Conservation (phyloP, 2,797 vertebrate species). For the Xiphophorus birchmanni region DNA sequence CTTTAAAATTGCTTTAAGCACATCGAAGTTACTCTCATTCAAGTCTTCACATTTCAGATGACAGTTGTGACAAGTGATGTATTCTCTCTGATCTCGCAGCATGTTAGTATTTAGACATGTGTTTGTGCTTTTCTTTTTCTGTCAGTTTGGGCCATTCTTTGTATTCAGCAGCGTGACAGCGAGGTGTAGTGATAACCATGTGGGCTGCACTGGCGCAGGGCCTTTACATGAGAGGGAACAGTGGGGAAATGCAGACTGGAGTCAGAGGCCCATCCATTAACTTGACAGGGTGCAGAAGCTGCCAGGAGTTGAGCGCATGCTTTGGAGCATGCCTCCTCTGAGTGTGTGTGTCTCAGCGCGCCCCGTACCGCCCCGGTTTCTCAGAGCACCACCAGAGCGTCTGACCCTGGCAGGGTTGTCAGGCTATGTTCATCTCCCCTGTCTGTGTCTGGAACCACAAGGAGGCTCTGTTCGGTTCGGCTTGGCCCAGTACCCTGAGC, state of each 20-base stretch:
- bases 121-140: slow-evolving; percentile 36
- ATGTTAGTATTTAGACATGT: slow-evolving; percentile 50
- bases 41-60: slow-evolving; percentile 4
- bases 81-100: slow-evolving; percentile 21
- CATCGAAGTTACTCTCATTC: slow-evolving; percentile 3
- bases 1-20: background rate
- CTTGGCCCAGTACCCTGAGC: slow-evolving; percentile 58
- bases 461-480: slow-evolving; percentile 54
- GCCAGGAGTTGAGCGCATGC: slow-evolving; percentile 78
- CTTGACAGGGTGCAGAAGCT: slow-evolving; percentile 76
- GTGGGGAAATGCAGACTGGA: slow-evolving; percentile 75
- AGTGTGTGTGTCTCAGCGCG: slow-evolving; percentile 64
- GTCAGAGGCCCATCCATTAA: slow-evolving; percentile 80
- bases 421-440: slow-evolving; percentile 52
- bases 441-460: slow-evolving; percentile 61
- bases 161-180: slow-evolving; percentile 56
- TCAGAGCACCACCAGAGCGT: slow-evolving; percentile 55
- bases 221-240: slow-evolving; percentile 77
- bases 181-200: slow-evolving; percentile 68
- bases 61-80: slow-evolving; percentile 12
- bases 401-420: slow-evolving; percentile 62
- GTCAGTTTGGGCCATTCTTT: slow-evolving; percentile 43
- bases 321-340: slow-evolving; percentile 70
- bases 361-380: slow-evolving; percentile 59
- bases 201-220: slow-evolving; percentile 61